Evolutionary conservation across 2,888 invertebrate species (phyloP).

Genomic region (Timandra comae): DNA sequence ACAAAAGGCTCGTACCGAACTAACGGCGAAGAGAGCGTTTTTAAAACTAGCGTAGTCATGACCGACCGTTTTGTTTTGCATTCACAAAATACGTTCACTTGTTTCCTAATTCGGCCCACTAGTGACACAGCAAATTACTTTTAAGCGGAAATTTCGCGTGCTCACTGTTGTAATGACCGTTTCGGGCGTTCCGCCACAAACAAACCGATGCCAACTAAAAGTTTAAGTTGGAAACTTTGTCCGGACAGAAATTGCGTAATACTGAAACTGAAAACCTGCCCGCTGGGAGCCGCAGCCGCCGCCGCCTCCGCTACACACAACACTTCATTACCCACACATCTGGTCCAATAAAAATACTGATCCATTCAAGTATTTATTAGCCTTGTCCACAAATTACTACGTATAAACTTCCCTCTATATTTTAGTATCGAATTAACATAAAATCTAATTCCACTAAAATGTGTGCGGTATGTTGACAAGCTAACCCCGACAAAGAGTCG

Average conservation of each 20-base stretch:
- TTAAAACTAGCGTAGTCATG: conserved; percentile 54
- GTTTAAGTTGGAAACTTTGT: conserved; percentile 52
- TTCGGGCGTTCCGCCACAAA: conserved; percentile 40
- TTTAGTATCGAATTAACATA: no score
- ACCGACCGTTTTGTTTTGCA: conserved; percentile 54
- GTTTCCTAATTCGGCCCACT: conserved; percentile 35
- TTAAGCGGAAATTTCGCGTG: conserved; percentile 46
- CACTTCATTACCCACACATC: no score
- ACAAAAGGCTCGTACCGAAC: conserved; percentile 28
- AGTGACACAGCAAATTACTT: conserved; percentile 70
- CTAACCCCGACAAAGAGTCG: no score
- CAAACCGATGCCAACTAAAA: conserved; percentile 58
- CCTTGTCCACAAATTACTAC: no score
- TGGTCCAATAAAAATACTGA: no score
- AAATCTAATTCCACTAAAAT: no score
- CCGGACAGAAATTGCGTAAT: conserved; percentile 37
- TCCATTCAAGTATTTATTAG: no score
- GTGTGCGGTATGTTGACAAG: no score
- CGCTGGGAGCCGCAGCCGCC: background rate
- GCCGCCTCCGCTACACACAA: no score
- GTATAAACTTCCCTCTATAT: no score
- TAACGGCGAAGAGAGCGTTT: conserved; percentile 22
- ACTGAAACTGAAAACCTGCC: conserved; percentile 18
- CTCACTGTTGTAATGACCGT: conserved; percentile 60
- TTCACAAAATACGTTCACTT: conserved; percentile 48